Percentiles rank a stretch among this genome's conserved stretches.
Conservation (phyloP, 2,888 invertebrate genomes). For the Lasius platythorax region DNA sequence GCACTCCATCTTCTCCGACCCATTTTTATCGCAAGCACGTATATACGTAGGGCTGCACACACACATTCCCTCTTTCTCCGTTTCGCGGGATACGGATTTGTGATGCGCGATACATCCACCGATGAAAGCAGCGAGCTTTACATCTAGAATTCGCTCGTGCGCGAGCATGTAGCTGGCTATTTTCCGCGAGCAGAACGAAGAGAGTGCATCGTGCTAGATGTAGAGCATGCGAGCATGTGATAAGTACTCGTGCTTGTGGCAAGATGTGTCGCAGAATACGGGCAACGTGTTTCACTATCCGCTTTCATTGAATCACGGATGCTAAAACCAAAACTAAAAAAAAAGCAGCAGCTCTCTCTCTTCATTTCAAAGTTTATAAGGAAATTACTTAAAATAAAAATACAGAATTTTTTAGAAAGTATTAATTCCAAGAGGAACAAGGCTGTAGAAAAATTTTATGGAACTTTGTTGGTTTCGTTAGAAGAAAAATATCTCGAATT, state of each 20-base stretch:
- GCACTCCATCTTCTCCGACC: slow-evolving; percentile 43
- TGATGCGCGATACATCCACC: slow-evolving; percentile 52
- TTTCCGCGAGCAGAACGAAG: slow-evolving; percentile 34
- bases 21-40: slow-evolving; percentile 46
- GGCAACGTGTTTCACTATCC: not conserved
- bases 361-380: not conserved
- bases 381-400: not conserved
- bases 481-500: not conserved
- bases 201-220: slow-evolving; percentile 35
- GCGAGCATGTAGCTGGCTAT: slow-evolving; percentile 53
- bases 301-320: not conserved
- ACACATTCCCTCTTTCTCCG: not conserved
- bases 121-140: slow-evolving; percentile 60
- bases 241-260: slow-evolving; percentile 60
- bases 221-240: slow-evolving; percentile 58
- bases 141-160: slow-evolving; percentile 57
- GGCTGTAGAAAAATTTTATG: not conserved
- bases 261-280: slow-evolving; percentile 51
- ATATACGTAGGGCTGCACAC: slow-evolving; percentile 5
- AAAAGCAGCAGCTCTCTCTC: not conserved
- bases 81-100: slow-evolving; percentile 59
- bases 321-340: not conserved
- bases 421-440: not conserved
- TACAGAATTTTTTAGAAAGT: not conserved
- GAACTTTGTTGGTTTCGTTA: not conserved